Percentiles rank a stretch among this genome's conserved stretches.
These are phyloP conservation scores for Bugulina stolonifera DNA, from an alignment of 2,888 invertebrate genomes.

Conservation along the genomic window DNA sequence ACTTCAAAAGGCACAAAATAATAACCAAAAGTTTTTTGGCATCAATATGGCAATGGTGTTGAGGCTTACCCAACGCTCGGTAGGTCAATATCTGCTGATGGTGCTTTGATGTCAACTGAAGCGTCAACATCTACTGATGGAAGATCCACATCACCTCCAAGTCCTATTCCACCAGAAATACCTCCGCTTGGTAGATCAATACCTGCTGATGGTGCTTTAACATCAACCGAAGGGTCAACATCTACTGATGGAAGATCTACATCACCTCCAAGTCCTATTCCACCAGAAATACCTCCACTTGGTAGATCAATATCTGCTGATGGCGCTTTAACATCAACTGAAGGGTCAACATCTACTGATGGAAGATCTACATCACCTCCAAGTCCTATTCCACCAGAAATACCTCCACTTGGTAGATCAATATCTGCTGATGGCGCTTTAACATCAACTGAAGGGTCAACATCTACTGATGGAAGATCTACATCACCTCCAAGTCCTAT, in stretches of 20 bases:
- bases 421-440: conserved; percentile 5
- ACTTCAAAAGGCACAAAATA: no score
- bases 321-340: conserved; percentile 1
- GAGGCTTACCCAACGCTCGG: not conserved
- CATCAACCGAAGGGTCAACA: not conserved
- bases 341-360: not conserved
- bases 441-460: not conserved
- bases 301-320: not conserved
- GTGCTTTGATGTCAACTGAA: conserved; percentile 18
- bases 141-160: no score
- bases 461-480: not conserved
- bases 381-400: no score
- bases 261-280: not conserved
- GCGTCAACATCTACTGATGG: no score
- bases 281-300: no score
- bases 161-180: no score
- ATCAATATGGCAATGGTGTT: not conserved
- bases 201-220: conserved; percentile 9
- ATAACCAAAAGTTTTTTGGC: not conserved
- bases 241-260: conserved; percentile 8
- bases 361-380: not conserved
- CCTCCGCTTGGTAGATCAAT: no score
- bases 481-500: not conserved
- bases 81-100: not conserved
- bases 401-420: not conserved